Conservation (phyloP, 2,113 vertebrate genomes). For the Onychostoma macrolepis region DNA sequence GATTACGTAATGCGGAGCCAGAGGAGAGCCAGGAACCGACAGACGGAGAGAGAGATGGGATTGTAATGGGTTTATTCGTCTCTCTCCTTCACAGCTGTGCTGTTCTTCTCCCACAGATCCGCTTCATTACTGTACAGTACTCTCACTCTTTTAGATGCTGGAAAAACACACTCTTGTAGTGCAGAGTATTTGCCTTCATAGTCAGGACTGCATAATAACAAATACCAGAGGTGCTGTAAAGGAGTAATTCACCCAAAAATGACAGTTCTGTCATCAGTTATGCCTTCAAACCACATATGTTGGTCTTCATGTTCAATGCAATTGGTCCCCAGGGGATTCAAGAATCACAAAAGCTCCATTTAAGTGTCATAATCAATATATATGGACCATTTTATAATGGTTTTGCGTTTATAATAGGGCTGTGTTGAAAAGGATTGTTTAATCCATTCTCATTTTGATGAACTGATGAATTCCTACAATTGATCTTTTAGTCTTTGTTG, state of each 20-base stretch:
- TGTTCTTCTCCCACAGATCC: conserved; percentile 19
- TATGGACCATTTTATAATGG: neutral
- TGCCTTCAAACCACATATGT: neutral
- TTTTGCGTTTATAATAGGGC: neutral
- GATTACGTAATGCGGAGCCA: conserved; percentile 47
- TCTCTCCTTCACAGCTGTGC: conserved; percentile 41
- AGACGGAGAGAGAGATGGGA: conserved; percentile 1
- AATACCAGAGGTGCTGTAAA: neutral
- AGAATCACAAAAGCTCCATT: neutral
- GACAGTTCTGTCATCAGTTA: neutral
- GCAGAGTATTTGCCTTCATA: neutral
- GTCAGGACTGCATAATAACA: neutral
- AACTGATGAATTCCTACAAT: neutral
- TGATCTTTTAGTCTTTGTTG: too few species aligned
- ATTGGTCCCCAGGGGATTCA: neutral
- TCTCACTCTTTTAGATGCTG: conserved; percentile 19
- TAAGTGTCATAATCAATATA: neutral
- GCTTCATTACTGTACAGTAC: neutral
- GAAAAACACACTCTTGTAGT: conserved; percentile 13
- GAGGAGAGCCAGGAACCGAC: conserved; percentile 29
- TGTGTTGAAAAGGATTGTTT: neutral
- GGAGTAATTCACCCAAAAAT: neutral
- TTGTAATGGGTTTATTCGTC: neutral
- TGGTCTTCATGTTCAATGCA: neutral
- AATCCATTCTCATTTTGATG: neutral